These are phyloP conservation scores for Delia radicum DNA, from an alignment of 1,140 invertebrate species.

Conservation along the genomic window DNA sequence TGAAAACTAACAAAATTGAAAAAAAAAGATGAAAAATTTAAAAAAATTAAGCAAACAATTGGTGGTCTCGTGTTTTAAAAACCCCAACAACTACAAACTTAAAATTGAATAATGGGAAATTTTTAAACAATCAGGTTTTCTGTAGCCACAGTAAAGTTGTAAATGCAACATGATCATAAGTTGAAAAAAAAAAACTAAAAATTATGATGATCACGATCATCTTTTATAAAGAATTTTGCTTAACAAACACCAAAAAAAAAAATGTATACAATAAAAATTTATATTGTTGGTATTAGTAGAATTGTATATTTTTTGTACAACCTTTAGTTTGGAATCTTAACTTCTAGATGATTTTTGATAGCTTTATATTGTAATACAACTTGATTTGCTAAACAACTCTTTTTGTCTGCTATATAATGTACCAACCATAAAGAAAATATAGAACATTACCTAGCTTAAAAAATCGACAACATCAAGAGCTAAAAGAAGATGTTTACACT, in stretches of 20 bases:
- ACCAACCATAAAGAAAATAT: background rate
- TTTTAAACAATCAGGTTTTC: background rate
- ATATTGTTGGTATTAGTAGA: background rate
- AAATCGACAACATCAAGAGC: background rate
- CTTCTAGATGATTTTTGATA: background rate
- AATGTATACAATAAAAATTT: background rate
- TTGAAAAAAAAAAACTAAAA: background rate
- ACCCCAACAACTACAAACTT: too few relatives aligned
- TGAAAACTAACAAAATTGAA: too few relatives aligned
- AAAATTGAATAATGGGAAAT: background rate
- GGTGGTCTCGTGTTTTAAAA: background rate
- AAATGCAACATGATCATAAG: background rate
- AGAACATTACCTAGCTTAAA: background rate
- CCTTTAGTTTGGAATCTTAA: background rate
- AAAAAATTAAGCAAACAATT: background rate
- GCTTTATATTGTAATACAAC: too few relatives aligned
- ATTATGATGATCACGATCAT: background rate
- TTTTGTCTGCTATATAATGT: background rate
- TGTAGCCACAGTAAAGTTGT: background rate
- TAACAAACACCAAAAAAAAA: background rate
- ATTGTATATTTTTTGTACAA: too few relatives aligned
- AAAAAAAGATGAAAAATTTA: too few relatives aligned
- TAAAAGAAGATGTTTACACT: background rate
- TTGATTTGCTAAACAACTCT: background rate
- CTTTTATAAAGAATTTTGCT: background rate